Evolutionary conservation across 2,797 vertebrate species (phyloP), one percentile per base, ranked within the genome.

Genomic region (Liasis olivaceus): DNA sequence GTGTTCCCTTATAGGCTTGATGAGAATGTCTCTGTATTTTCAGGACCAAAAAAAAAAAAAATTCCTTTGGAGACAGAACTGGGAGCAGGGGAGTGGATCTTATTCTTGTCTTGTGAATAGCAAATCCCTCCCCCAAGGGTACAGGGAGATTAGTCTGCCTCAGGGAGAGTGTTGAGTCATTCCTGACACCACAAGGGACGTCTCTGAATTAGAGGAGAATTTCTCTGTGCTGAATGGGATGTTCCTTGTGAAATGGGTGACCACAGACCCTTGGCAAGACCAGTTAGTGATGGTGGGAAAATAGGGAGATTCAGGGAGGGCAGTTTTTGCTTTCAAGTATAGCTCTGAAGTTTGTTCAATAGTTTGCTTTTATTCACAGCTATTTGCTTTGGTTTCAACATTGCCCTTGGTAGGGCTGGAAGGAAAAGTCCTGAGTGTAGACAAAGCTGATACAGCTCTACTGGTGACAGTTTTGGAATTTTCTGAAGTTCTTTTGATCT

Each of bases 81-180:
- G 66, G 59, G 69, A 60, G 47, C 47, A 64, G 59, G 42, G 64
- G 58, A 64, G 24, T 63, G 59, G 24, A 93, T 42, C 13, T 90
- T 77, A 69, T 66, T 84, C 60, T 85, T 93, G 81, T 88, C 51
- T 58, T 93, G 81, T 62, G 90, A 93, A 89, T 64, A 42, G 28
- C 85, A 59, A 81, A 81, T 81, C 36, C 36, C 69, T 84, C 85
- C 69, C 89, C 26, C 42, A 54, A 58, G 69, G 89, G 59, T 47
- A 84, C 17, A 42, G 36, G 85, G 66, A 84, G 92, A 91, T 88
- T 93, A 47, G 69, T 56, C 69, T 87, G 89, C 72, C 85, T 93
- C 62, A 1, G 47, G 89, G 66, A 63, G 85, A 59, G 31, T 9
- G 51, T 85, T 93, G 92, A 93, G 63, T 93, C 92, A 93, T 93